Percentiles rank a stretch among this genome's conserved stretches.
phyloP scores from a whole-genome alignment of 2,888 invertebrate genomes.

The Diplolepis rosae region DNA sequence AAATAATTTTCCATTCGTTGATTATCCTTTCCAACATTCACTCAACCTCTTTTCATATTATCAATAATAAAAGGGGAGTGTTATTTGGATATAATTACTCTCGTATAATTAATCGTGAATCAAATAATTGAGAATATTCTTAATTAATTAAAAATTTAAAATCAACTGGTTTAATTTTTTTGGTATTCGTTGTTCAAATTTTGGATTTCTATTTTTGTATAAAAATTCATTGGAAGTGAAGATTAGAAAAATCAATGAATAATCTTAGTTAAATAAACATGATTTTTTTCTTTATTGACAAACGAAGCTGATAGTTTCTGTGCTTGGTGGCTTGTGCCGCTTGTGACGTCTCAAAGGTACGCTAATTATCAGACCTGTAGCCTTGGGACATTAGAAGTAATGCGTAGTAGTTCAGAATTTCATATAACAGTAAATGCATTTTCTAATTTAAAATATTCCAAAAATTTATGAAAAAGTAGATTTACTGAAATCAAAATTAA shows the following conservation, averaged over 20 bases:
- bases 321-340: not conserved
- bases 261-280: not conserved
- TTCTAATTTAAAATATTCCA: not conserved
- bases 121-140: too few species aligned
- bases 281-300: not conserved
- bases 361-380: slow-evolving; percentile 14
- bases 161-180: too few species aligned
- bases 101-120: too few species aligned
- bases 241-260: not conserved
- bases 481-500: too few species aligned
- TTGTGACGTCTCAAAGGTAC: slow-evolving; percentile 25
- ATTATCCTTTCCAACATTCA: not conserved
- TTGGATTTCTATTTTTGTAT: not conserved
- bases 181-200: not conserved
- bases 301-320: not conserved
- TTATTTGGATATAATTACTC: too few species aligned
- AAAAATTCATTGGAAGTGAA: not conserved
- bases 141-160: too few species aligned
- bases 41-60: too few species aligned
- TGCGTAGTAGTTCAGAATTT: not conserved
- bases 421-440: not conserved
- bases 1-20: not conserved
- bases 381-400: slow-evolving; percentile 15
- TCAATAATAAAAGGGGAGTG: too few species aligned
- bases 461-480: not conserved